Evolutionary conservation across 2,797 vertebrate genomes (phyloP), one percentile per base, ranked within the genome.

Genomic region (Triplophysa yarkandensis): DNA sequence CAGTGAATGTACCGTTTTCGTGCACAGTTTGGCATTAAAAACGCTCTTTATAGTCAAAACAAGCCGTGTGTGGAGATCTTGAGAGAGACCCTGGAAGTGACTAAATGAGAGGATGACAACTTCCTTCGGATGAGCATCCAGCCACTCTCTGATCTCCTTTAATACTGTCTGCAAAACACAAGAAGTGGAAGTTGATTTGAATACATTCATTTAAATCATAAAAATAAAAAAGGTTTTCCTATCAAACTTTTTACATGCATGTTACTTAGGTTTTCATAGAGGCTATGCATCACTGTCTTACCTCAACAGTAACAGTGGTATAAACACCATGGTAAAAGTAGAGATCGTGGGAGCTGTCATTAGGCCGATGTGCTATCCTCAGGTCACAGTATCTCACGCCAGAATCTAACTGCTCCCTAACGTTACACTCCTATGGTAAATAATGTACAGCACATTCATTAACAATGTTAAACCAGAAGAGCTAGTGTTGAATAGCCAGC

Each of bases 321-420:
- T 95, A 98, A 13, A 98, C 82, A 7, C 94, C 94, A 21, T 99
- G 97, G 81, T 95, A 95, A 0, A 98, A 99, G 83, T 95, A 95
- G 48, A 99, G 88, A 73, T 93, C 91, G 1, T 60, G 76, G 30
- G 93, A 92, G 17, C 83, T 83, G 83, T 97, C 95, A 0, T 90
- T 89, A 41, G 88, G 91, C 66, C 93, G 87, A 89, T 92, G 95
- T 1, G 95, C 96, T 0, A 98, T 91, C 60, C 96, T 92, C 79
- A 99, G 93, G 87, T 99, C 97, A 65, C 95, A 89, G 83, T 97
- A 98, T 68, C 97, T 87, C 70, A 96, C 92, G 34, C 97, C 96
- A 0, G 89, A 90, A 71, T 98, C 92, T 77, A 98, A 92, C 86
- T 99, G 97, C 79, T 93, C 91, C 0, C 86, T 90, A 70, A 98